Evolutionary conservation across 2,888 invertebrate genomes (phyloP), one percentile per base, ranked within the genome.

Genomic region (Rhimphoctona megacephalus): DNA sequence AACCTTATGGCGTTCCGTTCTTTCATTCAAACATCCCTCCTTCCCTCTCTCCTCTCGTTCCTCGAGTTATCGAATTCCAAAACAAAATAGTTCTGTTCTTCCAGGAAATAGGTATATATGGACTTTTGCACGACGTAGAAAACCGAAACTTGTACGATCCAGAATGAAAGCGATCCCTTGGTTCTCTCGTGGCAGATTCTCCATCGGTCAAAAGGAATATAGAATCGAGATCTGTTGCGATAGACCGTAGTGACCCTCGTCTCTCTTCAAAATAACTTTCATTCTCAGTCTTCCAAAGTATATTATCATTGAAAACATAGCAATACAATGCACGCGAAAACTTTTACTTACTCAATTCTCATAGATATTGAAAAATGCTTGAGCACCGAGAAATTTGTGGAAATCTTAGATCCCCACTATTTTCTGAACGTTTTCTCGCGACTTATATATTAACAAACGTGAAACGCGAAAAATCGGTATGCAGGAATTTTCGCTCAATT

Each of bases 191-290:
- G 61, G 9, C 46, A 49, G 46, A 66, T 49, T 49, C 52, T 52
- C 14, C 76, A 30, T 66, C 64, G 19, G 33, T 46, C 25, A 19
- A 30, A 64, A 25, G 54, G n/a, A 74, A 67, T 7, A 46, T 49
- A 49, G 39, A 74, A 66, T 39, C 52, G 69, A 54, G 69, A 54
- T 43, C 19, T 25, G 69, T 70, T 11, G 30, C 74, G 66, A 74
- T 73, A 81, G 25, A 67, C 46, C 69, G 19, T 0, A 76, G 33
- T 46, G 69, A 84, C 84, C 80, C 80, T 80, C 74, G 80, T 78
- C 66, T 43, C 67, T 14, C n/a, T 73, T 61, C n/a, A 6, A 46
- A 76, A 64, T 33, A 46, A 30, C 39, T 30, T 25, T 49, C 64
- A 11, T 76, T 33, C n/a, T 30, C 9, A 46, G 3, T 3, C 43